These are phyloP conservation scores for human DNA, from an alignment of 2,113 vertebrate genomes.

Conservation along the genomic window GRCh38 chr3:161524501-161525000, in stretches of 20 bases:
- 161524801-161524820: neutral
- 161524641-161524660: neutral
- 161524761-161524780: neutral
- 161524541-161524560: neutral
- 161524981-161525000: neutral
- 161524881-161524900: neutral
- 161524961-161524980: neutral
- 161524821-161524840: neutral
- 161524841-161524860: neutral
- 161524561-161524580: neutral
- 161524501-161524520: slow-evolving; percentile 24
- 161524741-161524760: neutral
- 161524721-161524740: neutral
- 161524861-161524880: neutral
- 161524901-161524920: neutral
- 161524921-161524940: neutral
- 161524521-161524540: neutral
- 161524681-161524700: neutral
- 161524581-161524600: slow-evolving; percentile 25
- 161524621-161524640: neutral
- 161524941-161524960: neutral
- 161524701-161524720: neutral
- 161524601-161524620: slow-evolving; percentile 5
- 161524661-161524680: neutral
- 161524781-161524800: neutral